phyloP scores from a whole-genome alignment of 2,113 vertebrate species.

The Odobenus rosmarus region DNA sequence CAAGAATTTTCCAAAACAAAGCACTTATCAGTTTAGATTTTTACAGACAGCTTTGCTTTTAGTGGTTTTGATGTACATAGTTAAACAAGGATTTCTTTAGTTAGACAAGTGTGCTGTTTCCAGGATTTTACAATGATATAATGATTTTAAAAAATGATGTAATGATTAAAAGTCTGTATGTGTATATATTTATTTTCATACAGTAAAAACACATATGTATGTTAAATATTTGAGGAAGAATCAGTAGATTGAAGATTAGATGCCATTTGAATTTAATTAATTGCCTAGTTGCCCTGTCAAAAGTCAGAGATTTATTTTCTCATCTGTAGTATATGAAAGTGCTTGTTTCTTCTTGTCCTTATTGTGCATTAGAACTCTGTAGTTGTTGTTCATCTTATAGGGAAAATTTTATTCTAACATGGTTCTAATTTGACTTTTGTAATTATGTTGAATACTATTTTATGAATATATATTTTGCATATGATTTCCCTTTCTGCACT shows the following conservation, averaged over 20 bases:
- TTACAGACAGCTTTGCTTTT: background rate
- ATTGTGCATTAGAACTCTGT: background rate
- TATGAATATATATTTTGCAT: background rate
- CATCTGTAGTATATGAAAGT: background rate
- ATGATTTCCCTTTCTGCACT: background rate
- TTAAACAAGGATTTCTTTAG: background rate
- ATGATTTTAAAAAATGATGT: background rate
- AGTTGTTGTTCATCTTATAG: background rate
- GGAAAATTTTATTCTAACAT: background rate
- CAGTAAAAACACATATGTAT: background rate
- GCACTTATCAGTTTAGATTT: background rate
- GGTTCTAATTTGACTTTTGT: background rate
- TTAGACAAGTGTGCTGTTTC: background rate
- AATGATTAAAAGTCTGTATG: background rate
- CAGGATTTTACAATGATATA: background rate
- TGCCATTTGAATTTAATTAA: slow-evolving; percentile 13
- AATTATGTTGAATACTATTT: background rate
- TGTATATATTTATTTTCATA: background rate
- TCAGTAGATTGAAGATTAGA: background rate
- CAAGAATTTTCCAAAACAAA: background rate
- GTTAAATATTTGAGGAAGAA: slow-evolving; percentile 4
- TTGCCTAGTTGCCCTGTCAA: background rate
- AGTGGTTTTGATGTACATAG: background rate
- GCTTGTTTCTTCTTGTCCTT: background rate
- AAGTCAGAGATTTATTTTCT: background rate